Evolutionary conservation across 2,888 invertebrate genomes (phyloP).

Genomic region (Cloeon dipterum): DNA sequence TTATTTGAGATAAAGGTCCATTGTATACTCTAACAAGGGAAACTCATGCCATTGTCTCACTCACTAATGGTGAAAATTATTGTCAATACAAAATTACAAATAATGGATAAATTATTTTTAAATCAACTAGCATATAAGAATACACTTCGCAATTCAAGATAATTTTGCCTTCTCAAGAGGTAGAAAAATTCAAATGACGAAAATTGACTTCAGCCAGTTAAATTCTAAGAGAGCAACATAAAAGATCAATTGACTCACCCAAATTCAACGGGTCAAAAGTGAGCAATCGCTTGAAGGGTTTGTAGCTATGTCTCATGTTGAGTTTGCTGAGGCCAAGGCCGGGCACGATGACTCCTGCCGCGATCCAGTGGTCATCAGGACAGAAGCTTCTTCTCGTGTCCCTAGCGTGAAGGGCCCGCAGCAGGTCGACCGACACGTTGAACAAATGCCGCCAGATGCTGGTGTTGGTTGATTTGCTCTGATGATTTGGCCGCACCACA

Average conservation of each 20-base stretch:
- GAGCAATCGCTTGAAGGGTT: conserved; percentile 28
- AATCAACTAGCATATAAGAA: too few species aligned
- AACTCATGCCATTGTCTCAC: too few species aligned
- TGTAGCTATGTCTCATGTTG: conserved; percentile 12
- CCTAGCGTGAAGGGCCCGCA: conserved; percentile 62
- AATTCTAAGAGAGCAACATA: too few species aligned
- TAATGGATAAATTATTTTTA: too few species aligned
- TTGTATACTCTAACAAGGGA: too few species aligned
- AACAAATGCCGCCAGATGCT: conserved; percentile 49
- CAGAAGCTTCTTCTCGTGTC: conserved; percentile 66
- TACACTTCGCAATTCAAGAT: too few species aligned
- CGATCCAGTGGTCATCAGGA: conserved; percentile 43
- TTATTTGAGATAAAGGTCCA: too few species aligned
- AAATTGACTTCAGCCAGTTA: too few species aligned
- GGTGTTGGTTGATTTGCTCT: conserved; percentile 7
- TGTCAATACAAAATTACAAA: too few species aligned
- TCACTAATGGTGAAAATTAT: too few species aligned
- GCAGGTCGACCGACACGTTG: conserved; percentile 46
- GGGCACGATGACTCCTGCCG: conserved; percentile 17
- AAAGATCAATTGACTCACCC: conserved; percentile 10
- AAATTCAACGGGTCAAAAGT: conserved; percentile 30
- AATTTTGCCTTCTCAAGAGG: too few species aligned
- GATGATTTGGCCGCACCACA: conserved; percentile 14
- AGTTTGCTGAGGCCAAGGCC: conserved; percentile 8
- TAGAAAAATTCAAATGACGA: too few species aligned